Conservation (phyloP, 2,113 vertebrate species). For the Thamnophis sirtalis region DNA sequence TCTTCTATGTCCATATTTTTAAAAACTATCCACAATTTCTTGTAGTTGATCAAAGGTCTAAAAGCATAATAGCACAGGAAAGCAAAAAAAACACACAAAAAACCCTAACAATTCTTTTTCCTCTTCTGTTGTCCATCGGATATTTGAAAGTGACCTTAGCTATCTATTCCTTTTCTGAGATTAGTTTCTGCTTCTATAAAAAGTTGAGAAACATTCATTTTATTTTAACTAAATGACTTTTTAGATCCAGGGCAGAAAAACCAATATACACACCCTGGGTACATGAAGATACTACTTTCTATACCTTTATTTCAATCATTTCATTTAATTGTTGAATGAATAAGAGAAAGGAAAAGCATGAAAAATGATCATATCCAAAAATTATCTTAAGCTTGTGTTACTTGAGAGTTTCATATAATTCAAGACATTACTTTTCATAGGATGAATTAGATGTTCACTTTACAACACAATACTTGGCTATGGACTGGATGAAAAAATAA, state of each 20-base stretch:
- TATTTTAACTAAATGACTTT: background rate
- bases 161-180: background rate
- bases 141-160: background rate
- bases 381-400: background rate
- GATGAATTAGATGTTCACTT: background rate
- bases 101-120: background rate
- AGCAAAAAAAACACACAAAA: background rate
- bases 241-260: background rate
- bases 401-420: background rate
- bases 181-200: background rate
- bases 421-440: background rate
- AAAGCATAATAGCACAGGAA: background rate
- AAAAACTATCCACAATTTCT: background rate
- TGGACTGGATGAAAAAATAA: slow-evolving; percentile 18
- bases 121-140: background rate
- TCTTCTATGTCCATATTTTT: background rate
- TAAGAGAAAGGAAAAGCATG: background rate
- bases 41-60: background rate
- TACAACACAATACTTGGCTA: background rate
- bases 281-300: background rate
- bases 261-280: background rate
- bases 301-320: background rate
- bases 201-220: background rate
- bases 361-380: background rate
- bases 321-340: background rate